These are phyloP conservation scores for Dolomedes plantarius DNA, from an alignment of 2,888 invertebrate species.

Conservation along the genomic window DNA sequence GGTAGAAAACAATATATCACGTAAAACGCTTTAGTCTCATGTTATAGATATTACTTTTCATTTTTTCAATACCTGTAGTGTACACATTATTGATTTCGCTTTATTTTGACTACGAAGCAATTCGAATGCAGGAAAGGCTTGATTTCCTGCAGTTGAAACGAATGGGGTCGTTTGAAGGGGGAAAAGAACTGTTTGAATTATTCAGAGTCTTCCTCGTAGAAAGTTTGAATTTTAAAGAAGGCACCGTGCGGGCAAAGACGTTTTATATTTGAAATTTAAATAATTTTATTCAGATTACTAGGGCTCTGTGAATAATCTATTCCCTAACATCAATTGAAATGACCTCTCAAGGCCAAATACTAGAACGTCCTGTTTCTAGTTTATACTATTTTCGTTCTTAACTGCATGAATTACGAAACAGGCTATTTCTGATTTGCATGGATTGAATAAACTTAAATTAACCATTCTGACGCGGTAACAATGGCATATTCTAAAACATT, in stretches of 20 bases:
- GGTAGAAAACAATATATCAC: too few species aligned
- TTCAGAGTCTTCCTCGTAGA: background rate
- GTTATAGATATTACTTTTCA: too few species aligned
- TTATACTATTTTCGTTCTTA: too few species aligned
- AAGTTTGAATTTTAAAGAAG: constrained; percentile 9
- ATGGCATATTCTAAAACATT: too few species aligned
- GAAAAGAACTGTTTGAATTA: background rate
- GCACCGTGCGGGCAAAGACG: background rate
- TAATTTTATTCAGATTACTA: constrained; percentile 60
- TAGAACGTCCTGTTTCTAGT: too few species aligned
- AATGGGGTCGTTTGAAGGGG: background rate
- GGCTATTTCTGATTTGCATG: too few species aligned
- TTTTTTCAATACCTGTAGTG: too few species aligned
- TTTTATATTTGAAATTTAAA: constrained; percentile 43
- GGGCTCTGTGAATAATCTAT: constrained; percentile 51
- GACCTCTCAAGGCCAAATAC: constrained; percentile 3
- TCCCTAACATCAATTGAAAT: constrained; percentile 35
- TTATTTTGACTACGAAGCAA: background rate
- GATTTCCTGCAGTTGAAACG: background rate
- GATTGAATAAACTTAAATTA: too few species aligned
- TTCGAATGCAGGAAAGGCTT: background rate
- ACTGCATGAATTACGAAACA: too few species aligned
- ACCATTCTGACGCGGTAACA: too few species aligned
- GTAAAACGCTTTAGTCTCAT: too few species aligned
- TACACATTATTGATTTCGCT: background rate